Base-by-base conservation (phyloP, 1,140 invertebrate genomes). In the Zaprionus africanus region DNA sequence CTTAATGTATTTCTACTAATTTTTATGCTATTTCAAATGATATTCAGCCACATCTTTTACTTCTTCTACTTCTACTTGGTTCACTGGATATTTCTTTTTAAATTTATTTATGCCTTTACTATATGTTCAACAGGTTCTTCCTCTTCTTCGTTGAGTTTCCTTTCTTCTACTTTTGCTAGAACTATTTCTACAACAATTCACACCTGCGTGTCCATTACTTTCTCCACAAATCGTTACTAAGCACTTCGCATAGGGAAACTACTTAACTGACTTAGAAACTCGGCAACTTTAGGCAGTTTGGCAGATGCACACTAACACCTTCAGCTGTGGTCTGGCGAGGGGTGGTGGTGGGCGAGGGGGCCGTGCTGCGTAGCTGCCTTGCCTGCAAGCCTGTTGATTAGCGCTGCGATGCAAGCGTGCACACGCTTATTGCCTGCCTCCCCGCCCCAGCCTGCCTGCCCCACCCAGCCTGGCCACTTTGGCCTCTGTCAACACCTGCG, bases 301-400 rank as follows among this genome's bases (percentile, higher is more conserved):
- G 19, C 46, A 51, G 46, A 12, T 51, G 46, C 17, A 24, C 46
- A 11, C 46, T 12, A 51, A 13, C 46, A 51, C 46, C 46, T 13
- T 22, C 15, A 15, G 38, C 4, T 41, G 38, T 15, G 38, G 2
- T 13, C 13, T 22, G 41, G 24, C 1, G 22, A 24, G 36, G 17
- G 24, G 1, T 3, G n/a, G 41, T 19, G 19, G 17, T 12, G 46
- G 19, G 0, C 9, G 17, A 4, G 3, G 19, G 28, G 28, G 28
- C 7, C 3, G 28, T 34, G 31, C 31, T 17, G 41, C 36, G 36
- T 38, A 46, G 41, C 9, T 51, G 19, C 46, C 5, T 51, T 24
- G 53, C 36, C 63, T 73, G 70, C 56, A 67, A 54, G 56, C 57
- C 64, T 68, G 64, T 68, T 74, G 71, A 74, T 74, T 68, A 67